Conservation (phyloP, 2,113 vertebrate species). For the Hydropotes inermis region DNA sequence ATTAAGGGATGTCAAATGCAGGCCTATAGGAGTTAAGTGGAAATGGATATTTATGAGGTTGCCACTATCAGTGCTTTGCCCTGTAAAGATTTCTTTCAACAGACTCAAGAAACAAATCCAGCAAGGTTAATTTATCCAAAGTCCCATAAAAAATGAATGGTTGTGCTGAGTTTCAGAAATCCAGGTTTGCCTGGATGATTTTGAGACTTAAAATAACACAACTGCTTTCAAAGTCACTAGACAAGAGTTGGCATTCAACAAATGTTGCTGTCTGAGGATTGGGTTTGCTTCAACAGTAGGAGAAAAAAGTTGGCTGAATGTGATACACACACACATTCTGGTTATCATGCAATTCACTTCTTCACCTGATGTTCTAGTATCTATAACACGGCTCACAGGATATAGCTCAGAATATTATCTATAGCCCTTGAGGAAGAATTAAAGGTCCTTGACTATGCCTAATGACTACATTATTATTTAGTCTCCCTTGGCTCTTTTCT, state of each 20-base stretch:
- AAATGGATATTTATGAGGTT: background rate
- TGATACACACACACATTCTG: rapidly evolving
- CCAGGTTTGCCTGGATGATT: background rate
- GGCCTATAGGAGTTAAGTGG: background rate
- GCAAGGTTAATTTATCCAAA: background rate
- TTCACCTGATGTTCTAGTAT: background rate
- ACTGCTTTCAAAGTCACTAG: slow-evolving; percentile 10
- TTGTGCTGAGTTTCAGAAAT: background rate
- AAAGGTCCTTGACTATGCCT: background rate
- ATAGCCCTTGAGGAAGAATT: background rate
- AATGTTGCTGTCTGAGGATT: background rate
- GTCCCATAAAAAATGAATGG: background rate
- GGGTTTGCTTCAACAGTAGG: background rate
- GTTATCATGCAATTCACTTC: background rate
- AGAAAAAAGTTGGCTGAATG: background rate
- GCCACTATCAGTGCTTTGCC: background rate
- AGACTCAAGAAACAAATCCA: background rate
- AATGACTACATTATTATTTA: background rate
- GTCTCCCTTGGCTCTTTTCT: background rate
- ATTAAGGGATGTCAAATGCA: background rate
- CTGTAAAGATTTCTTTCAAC: background rate
- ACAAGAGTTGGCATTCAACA: slow-evolving; percentile 1
- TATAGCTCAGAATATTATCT: background rate
- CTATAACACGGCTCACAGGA: background rate
- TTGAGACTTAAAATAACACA: background rate